These are phyloP conservation scores for Oplegnathus fasciatus DNA, from an alignment of 2,113 vertebrate species.

Conservation along the genomic window DNA sequence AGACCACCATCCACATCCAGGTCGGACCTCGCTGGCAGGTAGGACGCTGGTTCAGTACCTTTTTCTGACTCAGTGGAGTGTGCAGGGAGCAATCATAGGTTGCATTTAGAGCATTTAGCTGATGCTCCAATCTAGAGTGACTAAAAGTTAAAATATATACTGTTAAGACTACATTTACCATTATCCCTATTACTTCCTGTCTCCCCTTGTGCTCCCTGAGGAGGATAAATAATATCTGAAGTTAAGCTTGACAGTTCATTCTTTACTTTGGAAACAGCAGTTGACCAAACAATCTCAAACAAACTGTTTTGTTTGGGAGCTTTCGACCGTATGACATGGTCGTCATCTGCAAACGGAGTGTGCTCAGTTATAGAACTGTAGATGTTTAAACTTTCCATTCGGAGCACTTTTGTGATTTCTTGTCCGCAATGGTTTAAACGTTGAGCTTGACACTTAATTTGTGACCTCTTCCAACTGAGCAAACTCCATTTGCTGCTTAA, in stretches of 20 bases:
- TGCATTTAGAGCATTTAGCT: not conserved
- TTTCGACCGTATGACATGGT: not conserved
- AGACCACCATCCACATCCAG: slow-evolving; percentile 93
- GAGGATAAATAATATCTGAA: not conserved
- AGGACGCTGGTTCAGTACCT: slow-evolving; percentile 8
- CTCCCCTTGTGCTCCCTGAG: not conserved
- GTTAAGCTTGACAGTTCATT: not conserved
- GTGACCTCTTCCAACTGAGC: not conserved
- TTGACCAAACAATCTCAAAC: not conserved
- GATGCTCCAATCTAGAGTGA: not conserved
- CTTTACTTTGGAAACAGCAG: not conserved
- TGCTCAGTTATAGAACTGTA: too few relatives aligned
- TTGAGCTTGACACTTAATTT: not conserved
- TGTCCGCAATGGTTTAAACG: not conserved
- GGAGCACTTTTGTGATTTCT: not conserved
- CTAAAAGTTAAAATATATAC: not conserved
- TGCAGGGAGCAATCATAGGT: not conserved
- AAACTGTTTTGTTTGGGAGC: not conserved
- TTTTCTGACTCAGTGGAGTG: not conserved
- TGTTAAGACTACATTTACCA: not conserved
- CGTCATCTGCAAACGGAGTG: not conserved
- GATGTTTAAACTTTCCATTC: not conserved
- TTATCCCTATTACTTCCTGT: not conserved
- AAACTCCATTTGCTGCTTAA: not conserved
- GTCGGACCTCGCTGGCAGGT: slow-evolving; percentile 96